Base-by-base conservation (phyloP, 23 tunicate species). In the Clavelina lepadiformis region DNA sequence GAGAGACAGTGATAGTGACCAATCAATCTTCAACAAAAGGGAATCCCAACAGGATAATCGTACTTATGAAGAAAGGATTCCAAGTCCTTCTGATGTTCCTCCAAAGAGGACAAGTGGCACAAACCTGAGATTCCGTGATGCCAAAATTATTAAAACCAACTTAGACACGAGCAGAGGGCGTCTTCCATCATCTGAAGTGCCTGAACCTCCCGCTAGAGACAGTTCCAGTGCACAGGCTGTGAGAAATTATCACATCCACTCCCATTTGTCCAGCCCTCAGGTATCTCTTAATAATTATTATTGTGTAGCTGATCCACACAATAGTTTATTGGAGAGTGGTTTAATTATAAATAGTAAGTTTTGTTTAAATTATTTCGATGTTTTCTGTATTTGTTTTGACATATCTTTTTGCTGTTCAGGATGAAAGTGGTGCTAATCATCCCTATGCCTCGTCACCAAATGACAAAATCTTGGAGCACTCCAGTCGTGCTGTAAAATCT, bases 151-250 rank as follows among this genome's bases (percentile, higher is more conserved):
- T 57, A 73, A 73, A 60, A 73, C 79, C 37, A 68, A 51, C 25
- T 52, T 68, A 15, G 74, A 68, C 30, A 49, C n/a, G 6, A 23
- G 61, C 22, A 38, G 61, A 46, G 3, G 21, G n/a, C 11, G 13
- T 41, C 31, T 49, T 27, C 58, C 61, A 1, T 21, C 27, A 27
- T 31, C 31, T 24, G 49, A 5, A 8, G 34, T 35, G 23, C 89
- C 89, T 23, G 68, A 64, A 13, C 80, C 80, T 28, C 89, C 89
- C 0, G 22, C 7, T 18, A 56, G 80, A 31, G 75, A 82, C 28
- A 56, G 35, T n/a, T 78, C 75, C 22, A 68, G 84, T 58, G 61
- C 38, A 8, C 61, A 68, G 47, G 75, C 84, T 1, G 68, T 78
- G 45, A 78, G 26, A 41, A 68, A 68, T 25, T 33, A 66, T 28